These are phyloP conservation scores for Tringa solitaria DNA, from an alignment of 2,113 vertebrate genomes.

Conservation along the genomic window DNA sequence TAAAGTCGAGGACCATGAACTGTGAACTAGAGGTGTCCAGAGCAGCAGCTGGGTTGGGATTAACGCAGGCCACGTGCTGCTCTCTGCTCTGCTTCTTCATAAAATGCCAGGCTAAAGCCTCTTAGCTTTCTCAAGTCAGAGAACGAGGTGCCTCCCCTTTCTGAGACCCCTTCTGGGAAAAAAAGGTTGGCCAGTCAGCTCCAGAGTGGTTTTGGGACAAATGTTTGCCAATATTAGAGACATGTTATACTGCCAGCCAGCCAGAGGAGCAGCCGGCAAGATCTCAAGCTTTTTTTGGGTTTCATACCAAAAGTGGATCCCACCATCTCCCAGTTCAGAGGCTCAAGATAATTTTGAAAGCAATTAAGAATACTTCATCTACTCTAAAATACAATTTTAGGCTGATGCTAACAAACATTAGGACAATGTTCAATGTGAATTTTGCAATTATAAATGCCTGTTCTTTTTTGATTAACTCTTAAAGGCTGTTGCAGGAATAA, in stretches of 20 bases:
- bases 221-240: neutral
- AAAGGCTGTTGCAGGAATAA: neutral
- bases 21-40: fast-evolving
- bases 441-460: neutral
- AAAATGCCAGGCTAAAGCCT: neutral
- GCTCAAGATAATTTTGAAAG: neutral
- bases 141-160: neutral
- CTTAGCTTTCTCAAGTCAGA: neutral
- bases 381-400: neutral
- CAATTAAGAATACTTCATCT: neutral
- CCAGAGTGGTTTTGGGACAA: neutral
- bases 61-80: neutral
- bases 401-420: neutral
- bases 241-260: neutral
- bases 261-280: neutral
- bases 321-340: neutral
- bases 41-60: neutral
- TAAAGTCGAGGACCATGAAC: neutral
- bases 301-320: neutral
- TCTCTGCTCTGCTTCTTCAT: neutral
- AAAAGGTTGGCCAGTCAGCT: neutral
- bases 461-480: neutral
- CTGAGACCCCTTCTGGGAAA: neutral
- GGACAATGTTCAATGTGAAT: neutral
- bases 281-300: neutral